A percentile compares a stretch with the other conserved stretches of the same genome.
phyloP scores from a whole-genome alignment of 2,797 vertebrate species.

The Mycteria americana region DNA sequence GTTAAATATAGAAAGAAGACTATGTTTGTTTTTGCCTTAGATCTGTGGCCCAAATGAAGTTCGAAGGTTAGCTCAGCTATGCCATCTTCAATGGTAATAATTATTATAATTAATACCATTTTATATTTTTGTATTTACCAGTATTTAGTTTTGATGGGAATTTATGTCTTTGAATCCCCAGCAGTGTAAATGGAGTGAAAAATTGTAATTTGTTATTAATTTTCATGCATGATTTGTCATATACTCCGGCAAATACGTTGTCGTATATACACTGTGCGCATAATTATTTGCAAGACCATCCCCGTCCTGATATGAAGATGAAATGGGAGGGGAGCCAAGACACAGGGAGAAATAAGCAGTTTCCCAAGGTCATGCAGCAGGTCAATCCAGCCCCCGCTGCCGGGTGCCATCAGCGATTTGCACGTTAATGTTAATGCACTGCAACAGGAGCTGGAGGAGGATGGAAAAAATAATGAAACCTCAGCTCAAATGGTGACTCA shows the following conservation, averaged over 20 bases:
- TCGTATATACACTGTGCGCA: rapidly evolving
- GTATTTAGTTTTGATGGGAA: background rate
- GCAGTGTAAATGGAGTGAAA: background rate
- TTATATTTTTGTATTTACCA: background rate
- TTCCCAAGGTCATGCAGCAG: background rate
- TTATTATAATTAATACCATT: rapidly evolving
- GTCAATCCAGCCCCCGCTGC: rapidly evolving
- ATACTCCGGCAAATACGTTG: background rate
- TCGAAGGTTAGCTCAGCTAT: background rate
- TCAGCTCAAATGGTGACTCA: background rate
- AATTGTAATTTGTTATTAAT: background rate
- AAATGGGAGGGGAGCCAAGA: background rate
- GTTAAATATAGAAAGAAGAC: background rate
- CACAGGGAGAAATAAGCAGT: background rate
- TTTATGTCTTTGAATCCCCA: background rate
- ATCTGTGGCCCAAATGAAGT: background rate
- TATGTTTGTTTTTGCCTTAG: background rate
- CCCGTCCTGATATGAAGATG: background rate
- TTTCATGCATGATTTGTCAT: background rate
- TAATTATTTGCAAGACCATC: background rate
- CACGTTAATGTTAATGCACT: rapidly evolving
- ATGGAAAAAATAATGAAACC: background rate
- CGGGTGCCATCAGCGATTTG: background rate
- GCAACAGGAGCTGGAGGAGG: background rate
- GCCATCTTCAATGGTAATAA: background rate